A percentile compares a stretch with the other conserved stretches of the same genome.
Evolutionary conservation across 2,888 invertebrate species (phyloP).

Genomic region (Ethmia dodecea): DNA sequence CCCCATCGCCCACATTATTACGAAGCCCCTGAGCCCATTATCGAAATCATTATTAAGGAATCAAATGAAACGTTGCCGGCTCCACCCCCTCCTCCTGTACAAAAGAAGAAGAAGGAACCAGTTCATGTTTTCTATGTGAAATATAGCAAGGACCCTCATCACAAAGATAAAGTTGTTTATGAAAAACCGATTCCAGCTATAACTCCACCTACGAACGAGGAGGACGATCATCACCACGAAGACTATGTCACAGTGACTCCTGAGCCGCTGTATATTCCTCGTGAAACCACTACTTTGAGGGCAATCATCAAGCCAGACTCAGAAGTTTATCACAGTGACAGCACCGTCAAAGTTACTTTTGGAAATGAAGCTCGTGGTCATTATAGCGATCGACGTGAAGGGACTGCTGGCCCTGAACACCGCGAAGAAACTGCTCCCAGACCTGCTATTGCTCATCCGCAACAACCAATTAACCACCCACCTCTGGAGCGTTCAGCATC

Average conservation of each 20-base stretch:
- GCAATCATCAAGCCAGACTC: conserved; percentile 93
- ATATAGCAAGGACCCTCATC: conserved; percentile 89
- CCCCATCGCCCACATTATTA: conserved; percentile 70
- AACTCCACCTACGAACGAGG: conserved; percentile 82
- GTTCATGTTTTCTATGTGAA: conserved; percentile 95
- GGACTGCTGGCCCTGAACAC: conserved; percentile 45
- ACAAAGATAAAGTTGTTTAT: conserved; percentile 85
- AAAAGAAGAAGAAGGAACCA: conserved; percentile 83
- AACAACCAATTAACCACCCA: conserved; percentile 45
- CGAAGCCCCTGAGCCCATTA: conserved; percentile 92
- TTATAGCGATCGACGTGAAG: conserved; percentile 54
- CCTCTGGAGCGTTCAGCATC: conserved; percentile 9
- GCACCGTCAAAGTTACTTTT: conserved; percentile 89
- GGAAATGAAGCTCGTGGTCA: conserved; percentile 80
- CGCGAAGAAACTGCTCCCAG: conserved; percentile 81
- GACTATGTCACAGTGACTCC: conserved; percentile 77
- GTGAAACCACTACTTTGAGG: conserved; percentile 86
- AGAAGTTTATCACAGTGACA: conserved; percentile 88
- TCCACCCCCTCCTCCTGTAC: conserved; percentile 72
- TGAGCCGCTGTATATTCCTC: conserved; percentile 68
- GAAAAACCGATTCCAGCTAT: conserved; percentile 89
- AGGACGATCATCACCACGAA: conserved; percentile 78
- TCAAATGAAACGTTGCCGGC: conserved; percentile 89
- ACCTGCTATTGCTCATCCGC: conserved; percentile 77
- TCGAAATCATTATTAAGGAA: conserved; percentile 94